These are phyloP conservation scores for Lasiurus borealis DNA, from an alignment of 2,113 vertebrate species.

Conservation along the genomic window DNA sequence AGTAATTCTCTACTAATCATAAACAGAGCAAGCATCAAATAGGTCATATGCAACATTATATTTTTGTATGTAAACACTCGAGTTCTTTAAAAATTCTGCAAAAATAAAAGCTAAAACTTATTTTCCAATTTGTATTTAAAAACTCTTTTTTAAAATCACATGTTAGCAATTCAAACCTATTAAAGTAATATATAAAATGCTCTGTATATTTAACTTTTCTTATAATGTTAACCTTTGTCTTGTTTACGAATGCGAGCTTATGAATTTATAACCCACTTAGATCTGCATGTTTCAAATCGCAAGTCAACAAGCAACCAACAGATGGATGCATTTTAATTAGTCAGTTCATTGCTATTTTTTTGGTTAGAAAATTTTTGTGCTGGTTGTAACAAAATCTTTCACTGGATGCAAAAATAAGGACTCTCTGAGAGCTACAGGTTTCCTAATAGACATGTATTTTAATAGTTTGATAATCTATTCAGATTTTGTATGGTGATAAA, in stretches of 20 bases:
- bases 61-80: constrained; percentile 12
- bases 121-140: constrained; percentile 40
- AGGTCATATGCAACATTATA: neutral
- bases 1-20: constrained; percentile 44
- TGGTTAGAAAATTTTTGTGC: constrained; percentile 84
- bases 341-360: constrained; percentile 82
- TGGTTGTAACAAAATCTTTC: constrained; percentile 78
- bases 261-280: constrained; percentile 82
- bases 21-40: neutral
- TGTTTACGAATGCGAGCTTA: constrained; percentile 79
- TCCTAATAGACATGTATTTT: constrained; percentile 71
- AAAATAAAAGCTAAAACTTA: neutral
- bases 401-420: constrained; percentile 79
- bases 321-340: constrained; percentile 90
- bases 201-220: constrained; percentile 61
- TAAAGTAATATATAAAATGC: constrained; percentile 63
- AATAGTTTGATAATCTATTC: constrained; percentile 79
- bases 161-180: constrained; percentile 52
- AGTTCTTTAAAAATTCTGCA: constrained; percentile 16
- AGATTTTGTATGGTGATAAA: constrained; percentile 67
- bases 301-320: constrained; percentile 84
- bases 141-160: constrained; percentile 23
- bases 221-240: constrained; percentile 83
- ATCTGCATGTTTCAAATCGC: constrained; percentile 85
- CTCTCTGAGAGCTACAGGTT: constrained; percentile 81